A percentile compares a stretch with the other conserved stretches of the same genome.
Conservation (phyloP, 2,113 vertebrate species). For the Garra rufa region DNA sequence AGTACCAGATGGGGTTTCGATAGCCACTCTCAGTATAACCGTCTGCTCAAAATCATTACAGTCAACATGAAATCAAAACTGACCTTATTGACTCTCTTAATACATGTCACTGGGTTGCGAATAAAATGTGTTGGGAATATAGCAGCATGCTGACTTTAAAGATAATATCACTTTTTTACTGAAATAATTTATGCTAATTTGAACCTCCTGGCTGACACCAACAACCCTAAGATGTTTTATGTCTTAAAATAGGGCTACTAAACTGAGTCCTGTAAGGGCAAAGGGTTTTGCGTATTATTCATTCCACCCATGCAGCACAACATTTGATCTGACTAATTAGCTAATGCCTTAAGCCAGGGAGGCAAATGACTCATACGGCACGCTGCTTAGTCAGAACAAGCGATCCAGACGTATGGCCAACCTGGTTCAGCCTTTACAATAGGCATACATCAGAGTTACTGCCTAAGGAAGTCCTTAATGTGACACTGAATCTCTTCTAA, state of each 20-base stretch:
- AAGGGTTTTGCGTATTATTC: conserved; percentile 5
- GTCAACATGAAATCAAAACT: conserved; percentile 9
- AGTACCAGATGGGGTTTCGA: neutral
- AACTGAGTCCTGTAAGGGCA: conserved; percentile 14
- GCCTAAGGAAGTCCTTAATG: neutral
- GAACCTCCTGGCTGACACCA: neutral
- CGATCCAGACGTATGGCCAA: neutral
- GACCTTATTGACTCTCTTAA: neutral
- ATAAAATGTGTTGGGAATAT: neutral
- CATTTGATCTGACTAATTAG: conserved; percentile 29
- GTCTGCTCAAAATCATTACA: neutral
- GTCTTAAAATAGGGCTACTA: conserved; percentile 7
- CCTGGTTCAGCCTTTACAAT: neutral
- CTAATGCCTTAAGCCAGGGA: conserved; percentile 24
- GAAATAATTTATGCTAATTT: conserved; percentile 10
- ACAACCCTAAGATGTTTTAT: conserved; percentile 22
- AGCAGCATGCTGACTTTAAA: neutral
- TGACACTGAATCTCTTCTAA: neutral
- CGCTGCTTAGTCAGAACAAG: conserved; percentile 15
- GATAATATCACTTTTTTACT: neutral
- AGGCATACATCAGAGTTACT: neutral
- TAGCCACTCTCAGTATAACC: neutral
- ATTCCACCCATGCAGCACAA: conserved; percentile 30
- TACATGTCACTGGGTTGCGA: neutral
- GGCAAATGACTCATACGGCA: conserved; percentile 4